A percentile compares a stretch with the other conserved stretches of the same genome.
phyloP scores from a whole-genome alignment of 2,113 vertebrate genomes.

The Pyrgilauda ruficollis region DNA sequence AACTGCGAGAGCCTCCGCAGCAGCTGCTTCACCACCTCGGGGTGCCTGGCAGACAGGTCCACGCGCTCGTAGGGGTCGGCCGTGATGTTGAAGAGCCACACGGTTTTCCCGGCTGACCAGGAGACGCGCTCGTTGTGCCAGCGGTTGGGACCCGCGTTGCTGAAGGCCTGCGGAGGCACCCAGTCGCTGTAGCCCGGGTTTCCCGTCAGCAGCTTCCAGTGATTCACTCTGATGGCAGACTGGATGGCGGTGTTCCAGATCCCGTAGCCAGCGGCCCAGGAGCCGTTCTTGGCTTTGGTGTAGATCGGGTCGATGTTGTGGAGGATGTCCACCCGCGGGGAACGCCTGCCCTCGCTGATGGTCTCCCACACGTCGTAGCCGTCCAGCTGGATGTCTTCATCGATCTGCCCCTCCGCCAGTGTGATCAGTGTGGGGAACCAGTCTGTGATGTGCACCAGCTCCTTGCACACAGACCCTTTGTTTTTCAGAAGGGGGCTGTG shows the following conservation, averaged over 20 bases:
- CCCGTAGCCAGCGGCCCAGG: constrained; percentile 90
- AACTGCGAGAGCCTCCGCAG: constrained; percentile 85
- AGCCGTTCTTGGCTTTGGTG: constrained; percentile 90
- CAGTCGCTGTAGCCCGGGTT: constrained; percentile 94
- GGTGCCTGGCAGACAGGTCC: constrained; percentile 86
- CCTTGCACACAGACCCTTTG: constrained; percentile 86
- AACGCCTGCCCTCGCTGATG: constrained; percentile 90
- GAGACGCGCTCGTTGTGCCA: constrained; percentile 89
- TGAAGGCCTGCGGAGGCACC: constrained; percentile 95
- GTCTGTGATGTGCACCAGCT: constrained; percentile 94
- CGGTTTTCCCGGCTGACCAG: constrained; percentile 85
- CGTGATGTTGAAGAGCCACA: constrained; percentile 98
- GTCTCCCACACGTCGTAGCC: constrained; percentile 97
- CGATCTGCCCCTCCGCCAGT: constrained; percentile 86
- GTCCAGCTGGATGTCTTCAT: constrained; percentile 87
- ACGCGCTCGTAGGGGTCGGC: constrained; percentile 92
- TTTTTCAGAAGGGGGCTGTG: constrained; percentile 90
- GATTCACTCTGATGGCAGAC: constrained; percentile 88
- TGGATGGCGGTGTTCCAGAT: constrained; percentile 96
- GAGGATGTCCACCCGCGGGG: constrained; percentile 91
- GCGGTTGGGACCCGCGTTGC: constrained; percentile 79
- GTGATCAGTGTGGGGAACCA: constrained; percentile 96
- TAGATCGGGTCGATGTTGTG: constrained; percentile 98
- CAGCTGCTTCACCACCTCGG: constrained; percentile 88
- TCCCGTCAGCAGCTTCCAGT: constrained; percentile 95